Conservation (phyloP, 2,113 vertebrate genomes). For the Arothron firmamentum region DNA sequence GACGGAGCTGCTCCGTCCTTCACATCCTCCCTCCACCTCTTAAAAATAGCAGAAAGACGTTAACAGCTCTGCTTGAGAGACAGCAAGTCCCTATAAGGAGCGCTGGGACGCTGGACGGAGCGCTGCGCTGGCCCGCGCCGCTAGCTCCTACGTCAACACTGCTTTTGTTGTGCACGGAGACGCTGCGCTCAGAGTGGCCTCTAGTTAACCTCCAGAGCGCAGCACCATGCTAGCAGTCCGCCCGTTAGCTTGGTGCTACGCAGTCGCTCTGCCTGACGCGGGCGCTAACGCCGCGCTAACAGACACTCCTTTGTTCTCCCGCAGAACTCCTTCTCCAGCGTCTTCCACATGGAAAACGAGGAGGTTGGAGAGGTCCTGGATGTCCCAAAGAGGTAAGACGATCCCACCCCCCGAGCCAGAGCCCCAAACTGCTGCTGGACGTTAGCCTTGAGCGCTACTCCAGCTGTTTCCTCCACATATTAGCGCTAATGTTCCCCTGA, state of each 20-base stretch:
- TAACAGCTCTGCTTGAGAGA: slow-evolving; percentile 48
- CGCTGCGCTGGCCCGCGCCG: slow-evolving; percentile 52
- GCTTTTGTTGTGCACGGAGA: slow-evolving; percentile 31
- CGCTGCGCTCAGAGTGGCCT: background rate
- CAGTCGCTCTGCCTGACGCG: too few species aligned
- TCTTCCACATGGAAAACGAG: slow-evolving; percentile 95
- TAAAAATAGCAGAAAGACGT: slow-evolving; percentile 43
- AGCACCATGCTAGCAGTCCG: background rate
- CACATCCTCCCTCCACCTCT: slow-evolving; percentile 53
- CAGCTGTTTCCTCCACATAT: slow-evolving; percentile 18
- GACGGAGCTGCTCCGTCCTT: slow-evolving; percentile 28
- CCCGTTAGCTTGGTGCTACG: too few species aligned
- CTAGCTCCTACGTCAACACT: slow-evolving; percentile 54
- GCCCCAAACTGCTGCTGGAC: background rate
- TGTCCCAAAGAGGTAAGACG: slow-evolving; percentile 81
- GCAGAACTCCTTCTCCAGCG: slow-evolving; percentile 93
- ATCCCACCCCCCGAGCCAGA: background rate
- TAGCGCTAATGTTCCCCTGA: slow-evolving; percentile 11
- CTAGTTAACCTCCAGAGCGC: background rate
- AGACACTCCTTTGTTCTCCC: slow-evolving; percentile 17
- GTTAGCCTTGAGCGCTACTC: slow-evolving; percentile 4
- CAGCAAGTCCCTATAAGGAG: slow-evolving; percentile 70
- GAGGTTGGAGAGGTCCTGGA: slow-evolving; percentile 78
- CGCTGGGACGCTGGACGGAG: slow-evolving; percentile 65
- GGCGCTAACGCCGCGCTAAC: slow-evolving; percentile 11